Evolutionary conservation across 2,797 vertebrate genomes (phyloP).

Genomic region (Kryptopterus vitreolus): DNA sequence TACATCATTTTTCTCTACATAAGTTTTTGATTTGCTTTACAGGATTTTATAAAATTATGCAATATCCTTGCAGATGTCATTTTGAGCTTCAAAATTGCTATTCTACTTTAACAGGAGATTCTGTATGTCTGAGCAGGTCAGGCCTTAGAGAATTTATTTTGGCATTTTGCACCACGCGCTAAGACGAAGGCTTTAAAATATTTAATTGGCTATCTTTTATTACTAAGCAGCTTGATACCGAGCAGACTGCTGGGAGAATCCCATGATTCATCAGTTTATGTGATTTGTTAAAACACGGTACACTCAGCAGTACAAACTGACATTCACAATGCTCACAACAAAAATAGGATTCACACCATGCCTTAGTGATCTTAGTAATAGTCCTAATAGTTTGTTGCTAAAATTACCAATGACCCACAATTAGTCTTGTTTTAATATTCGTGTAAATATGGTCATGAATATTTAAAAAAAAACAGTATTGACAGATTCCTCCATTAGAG

Average conservation of each 20-base stretch:
- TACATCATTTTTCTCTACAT: not conserved
- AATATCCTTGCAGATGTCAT: not conserved
- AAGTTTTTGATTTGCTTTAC: not conserved
- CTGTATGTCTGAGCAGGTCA: conserved; percentile 7
- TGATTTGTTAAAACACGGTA: conserved; percentile 25
- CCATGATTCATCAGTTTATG: conserved; percentile 21
- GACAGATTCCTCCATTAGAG: not conserved
- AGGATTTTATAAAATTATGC: not conserved
- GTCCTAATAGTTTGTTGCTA: not conserved
- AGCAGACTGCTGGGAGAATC: conserved; percentile 19
- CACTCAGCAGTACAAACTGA: conserved; percentile 5
- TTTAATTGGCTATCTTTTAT: conserved; percentile 20
- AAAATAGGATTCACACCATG: conserved; percentile 24
- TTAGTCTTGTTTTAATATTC: not conserved
- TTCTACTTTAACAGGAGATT: not conserved
- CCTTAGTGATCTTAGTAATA: not conserved
- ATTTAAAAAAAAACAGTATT: not conserved
- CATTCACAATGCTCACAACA: conserved; percentile 18
- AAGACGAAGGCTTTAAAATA: conserved; percentile 4
- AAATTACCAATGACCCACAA: not conserved
- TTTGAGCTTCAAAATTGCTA: conserved; percentile 15
- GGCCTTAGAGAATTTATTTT: conserved; percentile 23
- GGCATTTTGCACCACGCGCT: not conserved
- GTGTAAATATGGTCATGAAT: not conserved
- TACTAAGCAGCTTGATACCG: conserved; percentile 6